Evolutionary conservation across 2,888 invertebrate genomes (phyloP), one percentile per base, ranked within the genome.

Genomic region (Melikaiella ostensackeni): DNA sequence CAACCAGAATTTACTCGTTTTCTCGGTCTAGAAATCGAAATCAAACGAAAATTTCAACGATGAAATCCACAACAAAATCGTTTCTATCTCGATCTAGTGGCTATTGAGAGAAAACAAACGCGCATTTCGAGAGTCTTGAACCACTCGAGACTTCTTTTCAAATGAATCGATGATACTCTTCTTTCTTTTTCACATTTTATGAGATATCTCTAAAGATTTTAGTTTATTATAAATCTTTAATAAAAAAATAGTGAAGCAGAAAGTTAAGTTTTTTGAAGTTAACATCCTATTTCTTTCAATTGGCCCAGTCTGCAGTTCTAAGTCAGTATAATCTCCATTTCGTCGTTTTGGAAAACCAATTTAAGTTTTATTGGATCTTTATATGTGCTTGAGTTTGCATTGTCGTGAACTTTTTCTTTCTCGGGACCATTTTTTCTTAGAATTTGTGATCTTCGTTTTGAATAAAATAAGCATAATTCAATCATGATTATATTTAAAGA

Each of bases 31-130:
- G 27, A 30, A 50, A 46, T 70, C 30, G 19, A 70, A 70, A 70
- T 70, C 46, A 27, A 27, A 70, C n/a, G 30, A 30, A 27, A 46
- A 50, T 70, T 70, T 70, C 16, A 30, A 70, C 38, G 27, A 30
- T 24, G 27, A 46, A 70, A 24, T 46, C 6, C 50, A 55, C 76
- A 76, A 79, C 78, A 79, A 77, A 79, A 79, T 79, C 76, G 75
- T 74, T 76, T 78, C 33, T 21, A 63, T 77, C 74, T 50, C 73
- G 33, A 79, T 77, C 61, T 42, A 27, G 50, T 33, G 63, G 74
- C 76, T 75, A 75, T 75, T 59, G 16, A 57, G 64, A 73, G 70
- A 75, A 79, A 81, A 77, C 76, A 81, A 81, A 79, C 64, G 55
- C 11, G 24, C 27, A 46, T 2, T 42, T 66, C 27, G 30, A 70